Base-by-base conservation (phyloP, 2,888 invertebrate genomes). In the Gastracanthus pulcherrimus region DNA sequence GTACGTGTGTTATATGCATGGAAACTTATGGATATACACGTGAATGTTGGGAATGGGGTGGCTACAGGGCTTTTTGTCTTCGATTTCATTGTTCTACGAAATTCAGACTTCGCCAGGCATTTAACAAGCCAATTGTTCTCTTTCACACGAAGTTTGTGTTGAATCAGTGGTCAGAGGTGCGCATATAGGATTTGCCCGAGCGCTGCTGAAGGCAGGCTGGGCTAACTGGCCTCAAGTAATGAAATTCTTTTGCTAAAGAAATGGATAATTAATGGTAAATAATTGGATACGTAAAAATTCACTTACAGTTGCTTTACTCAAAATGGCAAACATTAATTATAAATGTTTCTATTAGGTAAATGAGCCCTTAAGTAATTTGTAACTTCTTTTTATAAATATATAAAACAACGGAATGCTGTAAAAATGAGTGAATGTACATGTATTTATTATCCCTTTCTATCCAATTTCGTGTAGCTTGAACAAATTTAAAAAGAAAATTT, bases 61-160 rank as follows among this genome's bases (percentile, higher is more conserved):
- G 36, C n/a, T 64, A 36, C 7, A 34, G 19, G n/a, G n/a, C 31
- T 67, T 78, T 78, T 67, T 67, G 58, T 34, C 66, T 78, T 70
- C 66, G 55, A 60, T 55, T 58, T 66, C 67, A 80, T 74, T 80
- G 74, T 80, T 80, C 67, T 55, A 60, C 45, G 79, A 80, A 80
- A 67, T 74, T 72, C 72, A 64, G 60, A n/a, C n/a, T n/a, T n/a
- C n/a, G n/a, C 9, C 13, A 38, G 45, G 66, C 76, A 51, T 38
- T 41, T 80, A 80, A 80, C 76, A 80, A 76, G 76, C 80, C 80
- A 80, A 80, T 80, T 76, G 80, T 80, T 80, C 76, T 80, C 76
- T 76, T 80, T 80, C 80, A 66, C 76, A 80, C 76, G 80, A 75
- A 45, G 11, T 26, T 26, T 19, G 38, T 38, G 62, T 64, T 36